A percentile compares a stretch with the other conserved stretches of the same genome.
These are phyloP conservation scores for Sitophilus oryzae DNA, from an alignment of 1,140 invertebrate genomes.

Conservation along the genomic window DNA sequence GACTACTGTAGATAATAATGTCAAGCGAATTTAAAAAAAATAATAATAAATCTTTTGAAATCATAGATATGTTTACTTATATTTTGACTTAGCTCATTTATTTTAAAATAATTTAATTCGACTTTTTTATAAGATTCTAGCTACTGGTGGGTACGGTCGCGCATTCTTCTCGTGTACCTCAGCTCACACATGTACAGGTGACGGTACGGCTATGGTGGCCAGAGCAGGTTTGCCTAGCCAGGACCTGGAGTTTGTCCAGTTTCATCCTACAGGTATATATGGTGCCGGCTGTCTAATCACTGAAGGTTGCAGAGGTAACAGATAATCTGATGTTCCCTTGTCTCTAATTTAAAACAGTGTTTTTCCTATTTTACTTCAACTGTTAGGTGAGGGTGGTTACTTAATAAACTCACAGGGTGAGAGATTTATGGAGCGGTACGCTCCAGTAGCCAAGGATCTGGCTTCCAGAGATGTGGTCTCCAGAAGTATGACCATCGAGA, in stretches of 20 bases:
- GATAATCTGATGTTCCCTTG: background rate
- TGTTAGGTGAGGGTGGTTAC: conserved; percentile 67
- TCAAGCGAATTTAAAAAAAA: too few relatives aligned
- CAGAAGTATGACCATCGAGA: conserved; percentile 76
- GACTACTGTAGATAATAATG: too few relatives aligned
- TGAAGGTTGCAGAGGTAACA: conserved; percentile 59
- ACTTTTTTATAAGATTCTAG: conserved; percentile 46
- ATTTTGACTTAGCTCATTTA: too few relatives aligned
- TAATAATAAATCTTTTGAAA: too few relatives aligned
- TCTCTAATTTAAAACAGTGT: background rate
- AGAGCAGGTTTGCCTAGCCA: conserved; percentile 66
- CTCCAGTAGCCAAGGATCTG: conserved; percentile 79
- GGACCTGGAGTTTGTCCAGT: conserved; percentile 86
- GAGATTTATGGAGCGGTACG: conserved; percentile 79
- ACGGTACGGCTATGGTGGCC: conserved; percentile 72
- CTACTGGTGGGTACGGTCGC: conserved; percentile 60
- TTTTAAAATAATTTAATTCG: too few relatives aligned
- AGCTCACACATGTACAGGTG: conserved; percentile 82
- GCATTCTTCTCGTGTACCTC: conserved; percentile 80
- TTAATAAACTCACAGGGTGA: conserved; percentile 77
- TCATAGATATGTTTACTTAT: too few relatives aligned
- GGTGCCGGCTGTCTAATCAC: conserved; percentile 82
- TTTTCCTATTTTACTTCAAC: conserved; percentile 1
- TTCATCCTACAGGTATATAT: conserved; percentile 82
- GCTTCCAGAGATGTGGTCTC: conserved; percentile 82